Evolutionary conservation across 2,797 vertebrate species (phyloP).

Genomic region (Lutjanus campechanus): DNA sequence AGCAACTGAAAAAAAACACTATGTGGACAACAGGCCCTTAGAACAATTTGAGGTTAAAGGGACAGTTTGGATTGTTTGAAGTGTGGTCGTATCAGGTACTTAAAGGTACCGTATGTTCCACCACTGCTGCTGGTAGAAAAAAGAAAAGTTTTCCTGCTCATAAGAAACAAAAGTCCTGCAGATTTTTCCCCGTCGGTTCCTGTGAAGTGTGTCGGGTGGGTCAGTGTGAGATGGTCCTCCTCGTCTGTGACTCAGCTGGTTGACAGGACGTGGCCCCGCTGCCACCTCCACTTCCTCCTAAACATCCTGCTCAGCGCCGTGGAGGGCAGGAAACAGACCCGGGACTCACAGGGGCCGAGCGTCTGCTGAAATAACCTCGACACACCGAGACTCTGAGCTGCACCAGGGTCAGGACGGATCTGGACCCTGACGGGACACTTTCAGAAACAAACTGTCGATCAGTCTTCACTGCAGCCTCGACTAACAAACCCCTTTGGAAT

Average conservation of each 20-base stretch:
- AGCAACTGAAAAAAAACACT: no score
- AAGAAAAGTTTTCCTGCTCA: no score
- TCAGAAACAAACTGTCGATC: no score
- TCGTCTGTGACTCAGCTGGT: constrained; percentile 10
- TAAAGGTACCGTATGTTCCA: no score
- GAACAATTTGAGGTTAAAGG: no score
- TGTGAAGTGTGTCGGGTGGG: background rate
- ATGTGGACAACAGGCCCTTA: no score
- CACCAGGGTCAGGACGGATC: background rate
- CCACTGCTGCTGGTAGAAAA: no score
- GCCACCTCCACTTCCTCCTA: constrained; percentile 65
- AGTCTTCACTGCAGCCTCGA: no score
- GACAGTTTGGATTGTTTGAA: no score
- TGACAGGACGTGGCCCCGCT: constrained; percentile 55
- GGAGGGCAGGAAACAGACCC: constrained; percentile 36
- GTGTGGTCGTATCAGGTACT: no score
- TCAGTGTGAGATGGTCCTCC: background rate
- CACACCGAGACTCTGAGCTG: background rate
- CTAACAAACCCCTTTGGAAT: no score
- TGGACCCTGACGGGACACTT: no score
- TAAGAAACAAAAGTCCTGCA: background rate
- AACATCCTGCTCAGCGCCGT: constrained; percentile 60
- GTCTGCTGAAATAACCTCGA: background rate
- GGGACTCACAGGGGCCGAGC: background rate
- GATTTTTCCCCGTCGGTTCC: background rate